Conservation (phyloP, 2,888 invertebrate species). For the Mesorhabditis belari region DNA sequence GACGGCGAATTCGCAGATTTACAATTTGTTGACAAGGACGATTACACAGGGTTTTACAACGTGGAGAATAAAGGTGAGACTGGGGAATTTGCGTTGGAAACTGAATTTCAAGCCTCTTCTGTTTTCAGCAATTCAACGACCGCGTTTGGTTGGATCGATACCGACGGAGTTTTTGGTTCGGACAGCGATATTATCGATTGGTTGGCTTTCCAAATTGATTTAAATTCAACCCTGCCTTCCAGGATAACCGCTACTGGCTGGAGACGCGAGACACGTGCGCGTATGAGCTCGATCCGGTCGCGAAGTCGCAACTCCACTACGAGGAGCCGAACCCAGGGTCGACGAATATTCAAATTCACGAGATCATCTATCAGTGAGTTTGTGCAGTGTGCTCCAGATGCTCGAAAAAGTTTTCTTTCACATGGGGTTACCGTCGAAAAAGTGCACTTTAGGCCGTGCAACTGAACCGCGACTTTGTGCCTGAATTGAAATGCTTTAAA, state of each 20-base stretch:
- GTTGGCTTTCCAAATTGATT: neutral
- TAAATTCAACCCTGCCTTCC: neutral
- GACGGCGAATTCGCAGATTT: neutral
- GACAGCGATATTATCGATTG: neutral
- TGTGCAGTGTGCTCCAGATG: too few relatives aligned
- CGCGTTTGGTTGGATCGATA: neutral
- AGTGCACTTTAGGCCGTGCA: too few relatives aligned
- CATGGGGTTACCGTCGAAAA: too few relatives aligned
- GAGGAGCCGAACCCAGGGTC: neutral
- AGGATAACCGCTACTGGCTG: neutral
- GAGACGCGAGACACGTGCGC: neutral
- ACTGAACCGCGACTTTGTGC: too few relatives aligned
- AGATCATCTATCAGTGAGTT: neutral
- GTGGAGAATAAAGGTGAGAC: neutral
- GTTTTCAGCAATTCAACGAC: neutral
- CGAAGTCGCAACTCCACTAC: neutral
- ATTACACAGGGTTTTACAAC: neutral
- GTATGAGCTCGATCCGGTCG: neutral
- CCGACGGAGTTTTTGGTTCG: neutral
- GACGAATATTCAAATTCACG: neutral
- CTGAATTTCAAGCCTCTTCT: too few relatives aligned
- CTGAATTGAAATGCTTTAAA: too few relatives aligned
- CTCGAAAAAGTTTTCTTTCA: too few relatives aligned
- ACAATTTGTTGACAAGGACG: neutral
- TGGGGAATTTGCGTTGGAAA: neutral